Evolutionary conservation across 2,113 vertebrate genomes (phyloP), one percentile per base, ranked within the genome.

Genomic region (Coreoperca whiteheadi): DNA sequence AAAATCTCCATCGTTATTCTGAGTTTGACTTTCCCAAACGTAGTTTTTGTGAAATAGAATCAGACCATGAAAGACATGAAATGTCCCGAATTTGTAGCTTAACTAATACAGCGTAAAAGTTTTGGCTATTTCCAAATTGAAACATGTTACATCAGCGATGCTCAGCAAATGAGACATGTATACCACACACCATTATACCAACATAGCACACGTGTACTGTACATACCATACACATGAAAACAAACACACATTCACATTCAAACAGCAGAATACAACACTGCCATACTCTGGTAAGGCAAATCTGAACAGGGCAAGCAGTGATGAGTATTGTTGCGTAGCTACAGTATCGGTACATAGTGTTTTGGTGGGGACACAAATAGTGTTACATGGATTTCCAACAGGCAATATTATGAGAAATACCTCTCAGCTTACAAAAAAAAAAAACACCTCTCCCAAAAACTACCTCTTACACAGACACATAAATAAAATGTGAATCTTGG

Each of bases 211-310:
- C 23, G 11, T 78, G 12, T 32, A 89, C 69, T 80, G 70, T 54
- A 82, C 72, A 81, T 20, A 77, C 63, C 53, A 71, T 14, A 77
- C 75, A 85, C 79, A 68, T 48, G 30, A 64, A 87, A 74, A 90
- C 77, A 76, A n/a, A 70, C 73, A 83, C 83, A 77, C 77, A 8
- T 16, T 82, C 90, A 84, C 86, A 85, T 79, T 91, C 88, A 81
- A 48, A 91, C 80, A 82, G 82, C 86, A 91, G 86, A 89, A 79
- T 30, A 78, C 78, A 79, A 87, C 81, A 69, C 76, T 70, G 81
- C 87, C 89, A 88, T 51, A 81, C 84, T 86, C 85, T 59, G 87
- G 87, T 90, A 95, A 94, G 92, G 94, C 93, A 93, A 90, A 90
- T 92, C 90, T 90, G 89, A 93, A 85, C 78, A 71, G 89, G 84